Conservation (phyloP, 2,797 vertebrate genomes). For the Cossypha polioptera region DNA sequence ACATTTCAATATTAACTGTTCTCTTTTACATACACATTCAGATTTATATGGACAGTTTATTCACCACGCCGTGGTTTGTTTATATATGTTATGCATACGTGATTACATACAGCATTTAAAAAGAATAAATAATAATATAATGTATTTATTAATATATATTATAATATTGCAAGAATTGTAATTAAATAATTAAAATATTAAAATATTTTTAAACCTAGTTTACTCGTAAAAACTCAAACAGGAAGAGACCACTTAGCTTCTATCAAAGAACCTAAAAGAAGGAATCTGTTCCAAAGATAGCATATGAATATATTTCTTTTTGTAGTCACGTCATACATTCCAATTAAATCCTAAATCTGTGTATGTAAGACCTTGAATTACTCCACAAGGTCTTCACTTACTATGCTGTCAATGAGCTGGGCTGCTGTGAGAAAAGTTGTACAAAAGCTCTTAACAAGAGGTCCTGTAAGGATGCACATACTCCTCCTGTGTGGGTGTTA, state of each 20-base stretch:
- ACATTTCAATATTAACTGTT: neutral
- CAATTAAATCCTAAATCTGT: neutral
- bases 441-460: neutral
- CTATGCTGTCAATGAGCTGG: neutral
- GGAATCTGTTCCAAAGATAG: neutral
- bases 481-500: accelerated
- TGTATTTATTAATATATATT: neutral
- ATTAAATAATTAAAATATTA: neutral
- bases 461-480: neutral
- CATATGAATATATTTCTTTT: neutral
- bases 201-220: neutral
- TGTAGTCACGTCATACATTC: neutral
- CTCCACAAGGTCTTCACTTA: neutral
- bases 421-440: neutral
- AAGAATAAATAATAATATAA: neutral
- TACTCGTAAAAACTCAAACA: neutral
- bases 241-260: neutral
- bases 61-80: neutral
- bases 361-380: neutral
- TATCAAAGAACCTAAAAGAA: neutral
- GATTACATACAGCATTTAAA: neutral
- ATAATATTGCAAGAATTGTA: neutral
- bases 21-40: neutral
- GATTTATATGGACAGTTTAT: neutral
- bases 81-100: neutral